Percentiles rank a stretch among this genome's conserved stretches.
Evolutionary conservation across 2,797 vertebrate species (phyloP).

Genomic region (Oceanodroma leucorhoa): DNA sequence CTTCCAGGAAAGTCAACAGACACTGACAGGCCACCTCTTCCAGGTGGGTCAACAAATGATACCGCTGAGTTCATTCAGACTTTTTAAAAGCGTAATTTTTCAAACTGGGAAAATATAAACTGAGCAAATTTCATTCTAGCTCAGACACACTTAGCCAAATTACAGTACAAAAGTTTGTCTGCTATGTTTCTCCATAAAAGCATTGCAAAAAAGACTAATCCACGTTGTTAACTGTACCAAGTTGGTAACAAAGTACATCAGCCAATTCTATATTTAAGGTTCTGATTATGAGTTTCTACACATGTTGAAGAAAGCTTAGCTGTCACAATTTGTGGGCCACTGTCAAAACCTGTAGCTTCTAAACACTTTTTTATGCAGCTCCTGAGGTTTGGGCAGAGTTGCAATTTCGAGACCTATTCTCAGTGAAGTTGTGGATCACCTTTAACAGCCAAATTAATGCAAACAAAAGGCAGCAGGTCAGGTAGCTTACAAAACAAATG

Average conservation of each 20-base stretch:
- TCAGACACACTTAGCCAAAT: background rate
- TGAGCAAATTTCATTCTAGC: background rate
- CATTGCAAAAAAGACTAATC: background rate
- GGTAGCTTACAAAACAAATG: background rate
- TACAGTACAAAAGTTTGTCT: background rate
- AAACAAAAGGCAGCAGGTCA: background rate
- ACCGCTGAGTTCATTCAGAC: constrained; percentile 47
- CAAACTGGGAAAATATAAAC: constrained; percentile 58
- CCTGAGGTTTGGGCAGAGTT: background rate
- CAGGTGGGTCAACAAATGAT: constrained; percentile 63
- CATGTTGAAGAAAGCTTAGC: background rate
- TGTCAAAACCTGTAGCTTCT: background rate
- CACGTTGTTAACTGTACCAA: background rate
- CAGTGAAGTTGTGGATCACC: background rate
- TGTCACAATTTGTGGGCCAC: background rate
- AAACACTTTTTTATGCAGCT: background rate
- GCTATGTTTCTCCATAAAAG: background rate
- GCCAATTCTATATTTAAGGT: background rate
- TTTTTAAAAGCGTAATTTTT: constrained; percentile 33
- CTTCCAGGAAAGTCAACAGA: constrained; percentile 50
- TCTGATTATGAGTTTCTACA: background rate
- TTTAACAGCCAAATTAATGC: background rate
- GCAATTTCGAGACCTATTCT: background rate
- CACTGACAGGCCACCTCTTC: background rate
- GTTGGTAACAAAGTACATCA: background rate